Conservation (phyloP, 2,113 vertebrate genomes). For the Sinocyclocheilus anshuiensis region DNA sequence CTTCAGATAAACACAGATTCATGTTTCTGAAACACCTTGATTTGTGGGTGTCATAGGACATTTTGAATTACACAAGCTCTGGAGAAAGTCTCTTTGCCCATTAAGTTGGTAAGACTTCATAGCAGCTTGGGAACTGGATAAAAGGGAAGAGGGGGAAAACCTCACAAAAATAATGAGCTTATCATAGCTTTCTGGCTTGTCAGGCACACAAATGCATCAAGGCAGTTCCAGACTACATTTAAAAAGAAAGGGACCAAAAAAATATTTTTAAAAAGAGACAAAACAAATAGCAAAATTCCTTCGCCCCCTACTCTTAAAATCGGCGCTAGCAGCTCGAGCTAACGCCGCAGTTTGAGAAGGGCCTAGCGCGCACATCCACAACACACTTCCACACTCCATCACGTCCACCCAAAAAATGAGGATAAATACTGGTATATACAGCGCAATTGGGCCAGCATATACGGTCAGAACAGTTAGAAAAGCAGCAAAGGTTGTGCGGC, state of each 20-base stretch:
- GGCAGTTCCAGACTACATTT: not conserved
- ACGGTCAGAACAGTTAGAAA: not conserved
- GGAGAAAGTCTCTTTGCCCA: not conserved
- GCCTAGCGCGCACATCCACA: constrained; percentile 44
- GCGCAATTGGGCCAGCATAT: not conserved
- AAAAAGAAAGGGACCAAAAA: not conserved
- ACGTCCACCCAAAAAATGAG: constrained; percentile 28
- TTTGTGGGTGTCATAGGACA: not conserved
- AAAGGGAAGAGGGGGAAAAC: not conserved
- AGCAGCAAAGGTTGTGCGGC: not conserved
- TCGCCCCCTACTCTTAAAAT: not conserved
- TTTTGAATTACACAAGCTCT: not conserved
- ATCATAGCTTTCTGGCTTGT: not conserved
- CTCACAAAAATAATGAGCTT: not conserved
- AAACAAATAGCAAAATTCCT: constrained; percentile 17
- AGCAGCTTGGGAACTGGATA: not conserved
- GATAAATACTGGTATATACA: not conserved
- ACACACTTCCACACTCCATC: constrained; percentile 8
- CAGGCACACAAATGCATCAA: not conserved
- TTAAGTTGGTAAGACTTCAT: not conserved
- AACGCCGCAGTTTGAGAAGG: constrained; percentile 28
- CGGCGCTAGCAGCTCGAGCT: constrained; percentile 31
- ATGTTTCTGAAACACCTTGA: not conserved
- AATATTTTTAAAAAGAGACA: not conserved
- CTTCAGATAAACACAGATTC: not conserved